A percentile compares a stretch with the other conserved stretches of the same genome.
Evolutionary conservation across 2,888 invertebrate species (phyloP).

Genomic region (Scaptomyza caliginosa): DNA sequence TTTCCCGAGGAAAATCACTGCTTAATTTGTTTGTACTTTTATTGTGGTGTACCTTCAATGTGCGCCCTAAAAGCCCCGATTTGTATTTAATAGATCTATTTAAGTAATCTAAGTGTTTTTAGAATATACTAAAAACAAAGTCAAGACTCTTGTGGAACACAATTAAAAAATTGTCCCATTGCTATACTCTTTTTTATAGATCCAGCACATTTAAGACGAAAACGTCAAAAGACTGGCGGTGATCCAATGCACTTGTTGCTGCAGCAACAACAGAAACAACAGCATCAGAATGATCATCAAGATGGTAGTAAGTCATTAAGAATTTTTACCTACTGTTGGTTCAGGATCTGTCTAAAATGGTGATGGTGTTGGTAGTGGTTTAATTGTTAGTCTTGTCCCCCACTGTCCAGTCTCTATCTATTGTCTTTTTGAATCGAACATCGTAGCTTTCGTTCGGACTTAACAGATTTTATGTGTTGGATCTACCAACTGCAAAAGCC

Average conservation of each 20-base stretch:
- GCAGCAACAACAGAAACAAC: constrained; percentile 76
- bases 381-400: constrained; percentile 16
- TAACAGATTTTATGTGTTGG: constrained; percentile 24
- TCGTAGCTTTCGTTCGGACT: constrained; percentile 1
- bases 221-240: constrained; percentile 83
- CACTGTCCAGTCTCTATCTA: constrained; percentile 8
- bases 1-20: constrained; percentile 26
- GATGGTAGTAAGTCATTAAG: constrained; percentile 83
- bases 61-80: constrained; percentile 21
- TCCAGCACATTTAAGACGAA: constrained; percentile 86
- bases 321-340: constrained; percentile 21
- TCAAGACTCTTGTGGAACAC: constrained; percentile 24
- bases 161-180: constrained; percentile 37
- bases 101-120: constrained; percentile 37
- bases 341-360: constrained; percentile 14
- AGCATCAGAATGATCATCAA: constrained; percentile 78
- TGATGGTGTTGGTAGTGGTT: constrained; percentile 19
- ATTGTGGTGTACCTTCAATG: not conserved
- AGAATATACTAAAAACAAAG: constrained; percentile 19
- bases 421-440: not conserved
- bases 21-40: constrained; percentile 25
- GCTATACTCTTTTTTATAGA: constrained; percentile 85
- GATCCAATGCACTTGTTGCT: constrained; percentile 84
- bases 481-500: constrained; percentile 16
- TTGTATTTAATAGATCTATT: constrained; percentile 60